These are phyloP conservation scores for Dreissena polymorpha DNA, from an alignment of 1,140 invertebrate genomes.

Conservation along the genomic window DNA sequence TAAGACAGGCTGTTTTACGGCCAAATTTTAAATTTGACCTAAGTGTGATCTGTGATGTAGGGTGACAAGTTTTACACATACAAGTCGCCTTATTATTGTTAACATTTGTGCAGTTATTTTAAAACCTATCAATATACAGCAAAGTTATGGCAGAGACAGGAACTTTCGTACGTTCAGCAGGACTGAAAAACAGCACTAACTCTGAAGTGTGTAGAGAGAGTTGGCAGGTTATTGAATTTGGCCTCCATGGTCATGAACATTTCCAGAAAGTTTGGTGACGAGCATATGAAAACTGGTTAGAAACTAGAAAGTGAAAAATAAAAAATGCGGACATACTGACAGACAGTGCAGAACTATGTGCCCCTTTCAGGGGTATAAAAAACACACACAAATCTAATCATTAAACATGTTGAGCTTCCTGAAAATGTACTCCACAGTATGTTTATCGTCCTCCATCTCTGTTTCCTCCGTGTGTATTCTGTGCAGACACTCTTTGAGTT, in stretches of 20 bases:
- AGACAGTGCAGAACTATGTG: neutral
- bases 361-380: neutral
- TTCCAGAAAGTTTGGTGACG: neutral
- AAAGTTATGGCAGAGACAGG: neutral
- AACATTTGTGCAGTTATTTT: neutral
- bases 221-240: neutral
- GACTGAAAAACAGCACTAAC: neutral
- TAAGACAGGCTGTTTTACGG: neutral
- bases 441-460: slow-evolving; percentile 64
- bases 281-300: neutral
- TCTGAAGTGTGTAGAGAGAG: neutral
- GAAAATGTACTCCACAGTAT: slow-evolving; percentile 52
- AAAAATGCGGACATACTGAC: neutral
- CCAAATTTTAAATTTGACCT: neutral
- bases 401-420: slow-evolving; percentile 44
- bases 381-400: neutral
- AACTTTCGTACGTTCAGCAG: neutral
- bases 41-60: neutral
- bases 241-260: neutral
- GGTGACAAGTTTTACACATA: neutral
- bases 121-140: neutral
- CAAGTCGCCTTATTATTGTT: neutral
- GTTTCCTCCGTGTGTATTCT: slow-evolving; percentile 68
- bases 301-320: neutral
- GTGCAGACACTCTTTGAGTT: slow-evolving; percentile 69